Evolutionary conservation across 2,888 invertebrate genomes (phyloP).

Genomic region (Ormyrus thymus): DNA sequence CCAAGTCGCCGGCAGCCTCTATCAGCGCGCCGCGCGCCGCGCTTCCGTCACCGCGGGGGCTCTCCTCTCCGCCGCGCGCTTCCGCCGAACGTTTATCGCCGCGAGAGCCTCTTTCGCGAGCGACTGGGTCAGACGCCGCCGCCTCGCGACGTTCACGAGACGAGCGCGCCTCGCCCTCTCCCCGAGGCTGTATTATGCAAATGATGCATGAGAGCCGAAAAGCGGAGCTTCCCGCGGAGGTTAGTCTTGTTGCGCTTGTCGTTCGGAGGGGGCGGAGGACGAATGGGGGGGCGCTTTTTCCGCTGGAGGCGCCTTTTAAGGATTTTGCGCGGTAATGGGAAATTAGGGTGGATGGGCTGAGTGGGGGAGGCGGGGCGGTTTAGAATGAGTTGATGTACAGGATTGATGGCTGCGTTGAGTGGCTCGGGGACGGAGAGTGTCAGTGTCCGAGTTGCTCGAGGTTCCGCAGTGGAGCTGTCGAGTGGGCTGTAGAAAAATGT

Average conservation of each 20-base stretch:
- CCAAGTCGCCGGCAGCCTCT: background rate
- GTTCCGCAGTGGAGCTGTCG: too few relatives aligned
- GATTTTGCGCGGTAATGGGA: too few relatives aligned
- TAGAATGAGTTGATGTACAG: too few relatives aligned
- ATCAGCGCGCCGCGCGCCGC: background rate
- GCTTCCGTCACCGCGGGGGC: constrained; percentile 33
- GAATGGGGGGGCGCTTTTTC: background rate
- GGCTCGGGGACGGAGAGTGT: too few relatives aligned
- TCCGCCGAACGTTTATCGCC: constrained; percentile 35
- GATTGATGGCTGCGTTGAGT: too few relatives aligned
- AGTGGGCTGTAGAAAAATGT: too few relatives aligned
- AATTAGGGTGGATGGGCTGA: too few relatives aligned
- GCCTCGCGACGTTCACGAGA: constrained; percentile 33
- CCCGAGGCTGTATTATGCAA: constrained; percentile 37
- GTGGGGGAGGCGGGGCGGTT: too few relatives aligned
- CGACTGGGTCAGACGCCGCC: background rate
- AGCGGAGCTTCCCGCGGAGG: background rate
- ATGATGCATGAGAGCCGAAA: constrained; percentile 42
- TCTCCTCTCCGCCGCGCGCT: constrained; percentile 1
- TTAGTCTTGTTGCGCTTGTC: too few relatives aligned
- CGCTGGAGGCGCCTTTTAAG: too few relatives aligned
- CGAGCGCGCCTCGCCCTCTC: constrained; percentile 3
- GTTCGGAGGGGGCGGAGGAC: background rate
- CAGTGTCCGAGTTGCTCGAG: too few relatives aligned
- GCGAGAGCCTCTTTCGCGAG: background rate